Evolutionary conservation across 2,888 invertebrate species (phyloP).

Genomic region (Ophion costatus): DNA sequence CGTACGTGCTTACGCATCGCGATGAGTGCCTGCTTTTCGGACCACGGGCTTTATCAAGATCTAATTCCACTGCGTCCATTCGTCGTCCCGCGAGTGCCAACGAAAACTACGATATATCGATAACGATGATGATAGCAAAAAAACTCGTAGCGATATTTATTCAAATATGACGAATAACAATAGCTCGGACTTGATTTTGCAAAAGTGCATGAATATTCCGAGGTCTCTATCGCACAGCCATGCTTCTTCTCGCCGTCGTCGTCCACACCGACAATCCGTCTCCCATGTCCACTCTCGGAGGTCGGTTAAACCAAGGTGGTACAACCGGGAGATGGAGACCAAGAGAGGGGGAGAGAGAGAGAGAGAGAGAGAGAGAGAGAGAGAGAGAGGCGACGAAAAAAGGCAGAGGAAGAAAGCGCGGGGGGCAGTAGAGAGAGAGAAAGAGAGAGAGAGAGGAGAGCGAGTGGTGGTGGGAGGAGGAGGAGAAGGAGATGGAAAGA

Average conservation of each 20-base stretch:
- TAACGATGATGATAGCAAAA: too few relatives aligned
- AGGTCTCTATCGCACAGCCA: slow-evolving; percentile 69
- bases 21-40: slow-evolving; percentile 25
- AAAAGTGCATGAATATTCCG: neutral
- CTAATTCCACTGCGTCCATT: too few relatives aligned
- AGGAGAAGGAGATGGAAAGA: slow-evolving; percentile 64
- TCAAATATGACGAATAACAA: neutral
- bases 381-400: slow-evolving; percentile 22
- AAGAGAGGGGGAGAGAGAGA: slow-evolving; percentile 16
- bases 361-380: slow-evolving; percentile 35
- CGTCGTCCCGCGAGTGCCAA: too few relatives aligned
- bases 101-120: too few relatives aligned
- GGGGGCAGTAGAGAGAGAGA: slow-evolving; percentile 7
- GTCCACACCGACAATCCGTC: slow-evolving; percentile 49
- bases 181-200: too few relatives aligned
- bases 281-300: slow-evolving; percentile 33
- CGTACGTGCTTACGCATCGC: slow-evolving; percentile 57
- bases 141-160: too few relatives aligned
- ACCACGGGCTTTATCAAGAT: too few relatives aligned
- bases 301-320: slow-evolving; percentile 40
- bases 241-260: slow-evolving; percentile 70
- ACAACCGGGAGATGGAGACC: slow-evolving; percentile 9
- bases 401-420: slow-evolving; percentile 24
- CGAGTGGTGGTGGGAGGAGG: slow-evolving; percentile 58
- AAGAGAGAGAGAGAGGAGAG: slow-evolving; percentile 39